A percentile compares a stretch with the other conserved stretches of the same genome.
Conservation (phyloP, 2,888 invertebrate genomes). For the Erpobdella octoculata region DNA sequence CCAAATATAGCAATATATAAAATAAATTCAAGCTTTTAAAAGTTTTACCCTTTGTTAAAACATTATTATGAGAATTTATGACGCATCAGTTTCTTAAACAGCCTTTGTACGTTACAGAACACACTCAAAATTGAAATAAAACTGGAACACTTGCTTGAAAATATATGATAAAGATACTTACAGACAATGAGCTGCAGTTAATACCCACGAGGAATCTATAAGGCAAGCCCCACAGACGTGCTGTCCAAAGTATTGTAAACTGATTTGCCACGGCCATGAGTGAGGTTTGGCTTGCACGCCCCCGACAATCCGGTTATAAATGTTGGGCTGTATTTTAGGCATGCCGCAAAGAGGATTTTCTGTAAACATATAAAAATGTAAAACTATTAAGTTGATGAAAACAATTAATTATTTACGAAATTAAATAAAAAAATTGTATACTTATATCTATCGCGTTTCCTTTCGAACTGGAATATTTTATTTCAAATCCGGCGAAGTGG, state of each 20-base stretch:
- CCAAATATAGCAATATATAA: no score
- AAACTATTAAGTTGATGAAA: neutral
- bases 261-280: conserved; percentile 35
- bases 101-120: no score
- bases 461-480: conserved; percentile 2
- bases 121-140: no score
- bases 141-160: no score
- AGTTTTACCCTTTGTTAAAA: no score
- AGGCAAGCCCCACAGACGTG: conserved; percentile 45
- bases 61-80: no score
- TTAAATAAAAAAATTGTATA: no score
- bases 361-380: neutral
- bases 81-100: no score
- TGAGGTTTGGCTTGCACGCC: conserved; percentile 34
- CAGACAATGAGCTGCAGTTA: conserved; percentile 46
- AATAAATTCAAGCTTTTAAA: no score
- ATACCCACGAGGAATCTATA: conserved; percentile 40
- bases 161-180: conserved; percentile 11
- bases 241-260: conserved; percentile 29
- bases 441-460: neutral
- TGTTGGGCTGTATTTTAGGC: conserved; percentile 30
- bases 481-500: conserved; percentile 21
- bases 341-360: conserved; percentile 29
- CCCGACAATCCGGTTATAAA: conserved; percentile 32
- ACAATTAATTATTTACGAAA: no score